A percentile compares a stretch with the other conserved stretches of the same genome.
Evolutionary conservation across 2,113 vertebrate genomes (phyloP).

Genomic region (Isichthys henryi): DNA sequence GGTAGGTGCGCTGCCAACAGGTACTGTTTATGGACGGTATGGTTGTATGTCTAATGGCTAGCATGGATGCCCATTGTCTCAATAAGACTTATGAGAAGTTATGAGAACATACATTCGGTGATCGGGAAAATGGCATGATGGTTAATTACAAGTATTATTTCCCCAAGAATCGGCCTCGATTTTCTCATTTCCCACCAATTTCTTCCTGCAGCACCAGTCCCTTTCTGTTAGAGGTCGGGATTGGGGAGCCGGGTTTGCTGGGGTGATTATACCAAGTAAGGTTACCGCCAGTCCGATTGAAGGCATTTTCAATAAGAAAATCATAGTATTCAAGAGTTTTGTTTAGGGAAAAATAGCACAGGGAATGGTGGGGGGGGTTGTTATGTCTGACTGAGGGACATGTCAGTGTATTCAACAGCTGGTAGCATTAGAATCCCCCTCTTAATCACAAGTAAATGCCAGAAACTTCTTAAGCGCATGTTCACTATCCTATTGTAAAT

Average conservation of each 20-base stretch:
- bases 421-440: neutral
- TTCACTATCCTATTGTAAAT: neutral
- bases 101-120: neutral
- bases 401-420: neutral
- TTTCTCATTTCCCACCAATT: neutral
- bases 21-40: neutral
- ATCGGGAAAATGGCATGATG: neutral
- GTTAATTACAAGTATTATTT: neutral
- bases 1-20: neutral
- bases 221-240: neutral
- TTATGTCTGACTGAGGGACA: neutral
- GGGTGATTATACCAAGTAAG: neutral
- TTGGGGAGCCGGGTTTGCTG: neutral
- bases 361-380: neutral
- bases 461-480: neutral
- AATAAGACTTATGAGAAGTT: neutral
- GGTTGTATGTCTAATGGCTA: neutral
- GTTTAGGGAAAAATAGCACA: neutral
- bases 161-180: neutral
- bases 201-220: neutral
- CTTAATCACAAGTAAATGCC: neutral
- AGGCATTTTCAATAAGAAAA: neutral
- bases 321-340: neutral
- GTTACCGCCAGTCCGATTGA: neutral
- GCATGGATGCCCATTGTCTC: neutral